A percentile compares a stretch with the other conserved stretches of the same genome.
These are phyloP conservation scores for Pteropus rufus DNA, from an alignment of 2,797 vertebrate species.

Conservation along the genomic window DNA sequence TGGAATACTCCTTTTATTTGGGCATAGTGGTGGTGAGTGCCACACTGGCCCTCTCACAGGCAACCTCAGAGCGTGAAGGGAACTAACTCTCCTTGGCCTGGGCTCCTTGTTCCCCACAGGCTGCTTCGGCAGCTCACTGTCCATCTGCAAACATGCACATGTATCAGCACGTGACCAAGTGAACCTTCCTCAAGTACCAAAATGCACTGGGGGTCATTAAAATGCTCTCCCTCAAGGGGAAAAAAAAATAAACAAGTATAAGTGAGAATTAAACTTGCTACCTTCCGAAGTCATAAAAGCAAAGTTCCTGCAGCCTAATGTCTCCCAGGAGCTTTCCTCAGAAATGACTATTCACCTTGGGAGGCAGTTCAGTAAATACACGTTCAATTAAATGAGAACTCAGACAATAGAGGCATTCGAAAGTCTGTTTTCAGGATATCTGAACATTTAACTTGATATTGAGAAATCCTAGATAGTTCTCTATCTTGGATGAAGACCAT, in stretches of 20 bases:
- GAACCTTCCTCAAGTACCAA: neutral
- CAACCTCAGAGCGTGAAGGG: neutral
- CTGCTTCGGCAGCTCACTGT: neutral
- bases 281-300: neutral
- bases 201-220: neutral
- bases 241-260: constrained; percentile 14
- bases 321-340: neutral
- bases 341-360: neutral
- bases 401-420: neutral
- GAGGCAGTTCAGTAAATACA: neutral
- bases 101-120: neutral
- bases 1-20: neutral
- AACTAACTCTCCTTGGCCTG: neutral
- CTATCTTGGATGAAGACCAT: neutral
- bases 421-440: neutral
- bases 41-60: neutral
- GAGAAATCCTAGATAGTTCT: neutral
- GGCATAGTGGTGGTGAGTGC: neutral
- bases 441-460: neutral
- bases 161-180: neutral
- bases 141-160: neutral
- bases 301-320: neutral
- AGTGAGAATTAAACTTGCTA: neutral
- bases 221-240: neutral
- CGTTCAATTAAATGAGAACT: neutral